phyloP scores from a whole-genome alignment of 2,888 invertebrate species.

The Teinopalpus imperialis region DNA sequence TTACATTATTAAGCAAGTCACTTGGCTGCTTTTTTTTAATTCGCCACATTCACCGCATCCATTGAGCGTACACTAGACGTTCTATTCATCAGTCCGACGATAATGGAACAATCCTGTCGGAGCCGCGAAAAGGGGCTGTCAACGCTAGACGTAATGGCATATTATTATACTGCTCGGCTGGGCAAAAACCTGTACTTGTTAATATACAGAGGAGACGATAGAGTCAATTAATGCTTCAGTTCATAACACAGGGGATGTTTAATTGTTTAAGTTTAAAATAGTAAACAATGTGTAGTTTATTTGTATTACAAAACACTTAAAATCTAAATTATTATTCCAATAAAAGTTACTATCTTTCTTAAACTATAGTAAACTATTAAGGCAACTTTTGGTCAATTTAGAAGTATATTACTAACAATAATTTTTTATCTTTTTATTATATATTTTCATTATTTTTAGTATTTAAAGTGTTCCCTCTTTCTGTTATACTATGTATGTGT shows the following conservation, averaged over 20 bases:
- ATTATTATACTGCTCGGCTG: conserved; percentile 37
- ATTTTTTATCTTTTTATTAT: too few relatives aligned
- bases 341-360: too few relatives aligned
- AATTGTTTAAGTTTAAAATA: conserved; percentile 17
- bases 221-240: conserved; percentile 22
- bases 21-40: conserved; percentile 2
- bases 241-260: conserved; percentile 10
- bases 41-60: conserved; percentile 46
- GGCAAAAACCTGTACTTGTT: conserved; percentile 53
- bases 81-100: conserved; percentile 70
- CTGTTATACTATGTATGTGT: too few relatives aligned
- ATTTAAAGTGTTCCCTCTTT: too few relatives aligned
- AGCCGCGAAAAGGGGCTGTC: conserved; percentile 66
- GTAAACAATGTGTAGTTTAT: not conserved
- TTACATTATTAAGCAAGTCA: not conserved
- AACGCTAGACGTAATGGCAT: conserved; percentile 65
- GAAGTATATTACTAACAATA: too few relatives aligned
- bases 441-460: too few relatives aligned
- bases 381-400: too few relatives aligned
- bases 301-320: too few relatives aligned
- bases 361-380: too few relatives aligned
- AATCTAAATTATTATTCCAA: too few relatives aligned
- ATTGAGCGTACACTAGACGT: conserved; percentile 53
- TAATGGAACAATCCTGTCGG: conserved; percentile 80
- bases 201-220: conserved; percentile 25